Percentiles rank a stretch among this genome's conserved stretches.
Conservation (phyloP, 2,888 invertebrate species). For the Lepidochrysops patricia region DNA sequence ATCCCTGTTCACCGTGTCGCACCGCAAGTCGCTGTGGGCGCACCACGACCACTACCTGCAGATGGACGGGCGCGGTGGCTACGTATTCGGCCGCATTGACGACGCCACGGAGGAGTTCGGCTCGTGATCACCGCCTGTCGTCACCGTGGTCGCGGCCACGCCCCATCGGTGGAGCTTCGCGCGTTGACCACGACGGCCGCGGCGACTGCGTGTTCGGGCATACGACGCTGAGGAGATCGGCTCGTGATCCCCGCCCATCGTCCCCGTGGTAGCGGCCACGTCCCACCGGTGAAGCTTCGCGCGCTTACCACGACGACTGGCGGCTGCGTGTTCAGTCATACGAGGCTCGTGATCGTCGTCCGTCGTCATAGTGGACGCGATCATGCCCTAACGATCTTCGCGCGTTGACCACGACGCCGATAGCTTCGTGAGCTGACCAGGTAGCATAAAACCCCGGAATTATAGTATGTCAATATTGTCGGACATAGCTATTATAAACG, state of each 20-base stretch:
- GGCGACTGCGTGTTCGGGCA: conserved; percentile 90
- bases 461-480: no score
- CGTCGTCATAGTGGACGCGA: neutral
- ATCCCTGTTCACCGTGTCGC: conserved; percentile 97
- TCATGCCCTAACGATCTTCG: neutral
- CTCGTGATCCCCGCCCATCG: conserved; percentile 76
- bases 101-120: conserved; percentile 93
- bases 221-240: conserved; percentile 92
- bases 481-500: no score
- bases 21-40: conserved; percentile 96
- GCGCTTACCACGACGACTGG: conserved; percentile 78
- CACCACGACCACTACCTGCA: conserved; percentile 97
- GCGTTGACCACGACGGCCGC: conserved; percentile 73
- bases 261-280: neutral
- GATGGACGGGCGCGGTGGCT: conserved; percentile 96
- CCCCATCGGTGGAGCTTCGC: neutral
- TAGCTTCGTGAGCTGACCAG: no score
- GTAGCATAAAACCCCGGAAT: no score
- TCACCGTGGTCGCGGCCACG: neutral
- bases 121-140: conserved; percentile 76
- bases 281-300: neutral
- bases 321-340: conserved; percentile 86
- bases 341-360: conserved; percentile 85
- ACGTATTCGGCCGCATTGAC: conserved; percentile 90
- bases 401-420: no score